These are phyloP conservation scores for Drosophila tani DNA, from an alignment of 1,140 invertebrate genomes.

Conservation along the genomic window DNA sequence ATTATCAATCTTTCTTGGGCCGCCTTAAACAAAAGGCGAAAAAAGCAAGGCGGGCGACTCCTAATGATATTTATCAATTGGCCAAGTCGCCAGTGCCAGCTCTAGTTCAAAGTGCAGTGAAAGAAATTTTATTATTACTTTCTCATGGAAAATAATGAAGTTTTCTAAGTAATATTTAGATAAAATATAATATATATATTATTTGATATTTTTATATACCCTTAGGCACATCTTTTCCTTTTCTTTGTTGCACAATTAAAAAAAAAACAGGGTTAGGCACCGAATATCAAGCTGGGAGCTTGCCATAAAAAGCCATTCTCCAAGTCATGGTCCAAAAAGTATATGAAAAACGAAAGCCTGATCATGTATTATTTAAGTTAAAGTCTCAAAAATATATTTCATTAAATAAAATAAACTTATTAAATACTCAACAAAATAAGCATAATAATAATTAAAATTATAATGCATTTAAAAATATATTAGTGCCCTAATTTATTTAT, in stretches of 20 bases:
- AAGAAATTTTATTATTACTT: neutral
- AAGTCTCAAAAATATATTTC: neutral
- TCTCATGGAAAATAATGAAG: no score
- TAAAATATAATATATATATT: neutral
- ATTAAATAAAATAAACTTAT: no score
- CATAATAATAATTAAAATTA: no score
- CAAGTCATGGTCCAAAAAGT: neutral
- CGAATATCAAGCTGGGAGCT: neutral
- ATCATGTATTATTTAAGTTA: neutral
- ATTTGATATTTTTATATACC: no score
- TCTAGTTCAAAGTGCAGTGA: neutral
- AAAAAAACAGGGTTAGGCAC: neutral
- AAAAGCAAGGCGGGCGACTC: conserved; percentile 21
- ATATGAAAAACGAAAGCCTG: neutral
- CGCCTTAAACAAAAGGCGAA: conserved; percentile 22
- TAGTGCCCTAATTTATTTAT: no score
- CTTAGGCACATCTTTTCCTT: no score
- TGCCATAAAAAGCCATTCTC: no score
- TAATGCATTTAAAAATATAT: no score
- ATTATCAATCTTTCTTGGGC: conserved; percentile 42
- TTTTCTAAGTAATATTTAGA: neutral
- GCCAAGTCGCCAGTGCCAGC: conserved; percentile 28
- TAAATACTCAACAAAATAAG: no score
- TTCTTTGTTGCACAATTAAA: no score
- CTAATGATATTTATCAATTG: conserved; percentile 74